Evolutionary conservation across 1,140 invertebrate species (phyloP), one percentile per base, ranked within the genome.

Genomic region (Cydia pomonella): DNA sequence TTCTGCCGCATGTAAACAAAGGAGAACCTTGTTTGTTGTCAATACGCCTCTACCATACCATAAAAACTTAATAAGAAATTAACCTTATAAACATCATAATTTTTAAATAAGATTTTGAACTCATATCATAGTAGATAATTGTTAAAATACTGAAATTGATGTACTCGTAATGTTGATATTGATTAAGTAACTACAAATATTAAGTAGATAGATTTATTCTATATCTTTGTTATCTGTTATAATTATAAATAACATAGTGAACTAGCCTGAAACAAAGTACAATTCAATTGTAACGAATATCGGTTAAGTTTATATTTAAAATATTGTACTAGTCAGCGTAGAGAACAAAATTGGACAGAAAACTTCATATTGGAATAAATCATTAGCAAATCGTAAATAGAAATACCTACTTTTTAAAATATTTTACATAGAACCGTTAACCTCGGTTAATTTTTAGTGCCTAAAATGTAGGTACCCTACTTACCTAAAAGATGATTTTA

Each of bases 221-320:
- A 18, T n/a, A 6, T 50, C 47, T 50, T 1, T 50, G 47, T 50
- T 50, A 50, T n/a, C 0, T 50, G 47, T 50, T 50, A 18, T 47
- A 38, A 44, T 50, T 50, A 18, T 47, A 38, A 44, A 44, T 44
- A 50, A 50, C 3, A 50, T 50, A 50, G 47, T n/a, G 16, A 50
- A 50, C 16, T 50, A 50, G 47, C 47, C n/a, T 50, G 18, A 18
- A 50, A 50, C 6, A 50, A 6, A 50, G 47, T 50, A 50, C 47
- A 50, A 50, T 50, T 18, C 18, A 50, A 50, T 50, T 50, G n/a
- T n/a, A 50, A 50, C 47, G 47, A 50, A 50, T 50, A 50, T 18
- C 47, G 16, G 16, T n/a, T 50, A 50, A 50, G 47, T 50, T 50
- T n/a, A 16, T n/a, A 18, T 18, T 50, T 50, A 18, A 3, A 18